Base-by-base conservation (phyloP, 1,140 invertebrate genomes). In the Ips nitidus region DNA sequence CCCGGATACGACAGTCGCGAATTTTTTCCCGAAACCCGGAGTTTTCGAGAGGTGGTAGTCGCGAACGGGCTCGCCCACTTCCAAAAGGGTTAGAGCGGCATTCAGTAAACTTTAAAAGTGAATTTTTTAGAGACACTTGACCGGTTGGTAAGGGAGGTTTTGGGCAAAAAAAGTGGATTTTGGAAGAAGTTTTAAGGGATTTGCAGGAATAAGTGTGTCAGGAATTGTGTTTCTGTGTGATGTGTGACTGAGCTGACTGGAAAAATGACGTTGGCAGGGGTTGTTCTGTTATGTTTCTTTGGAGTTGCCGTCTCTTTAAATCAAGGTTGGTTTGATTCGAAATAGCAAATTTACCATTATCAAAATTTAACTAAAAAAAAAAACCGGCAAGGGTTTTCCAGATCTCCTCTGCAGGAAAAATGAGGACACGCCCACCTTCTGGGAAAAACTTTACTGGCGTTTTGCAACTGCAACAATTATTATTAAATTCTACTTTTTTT, bases 21-120 rank as follows among this genome's bases (percentile, higher is more conserved):
- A 40, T 43, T 66, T 50, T 58, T 66, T 45, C 36, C 53, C 38
- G 66, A 22, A 22, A 22, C 22, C 36, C 45, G 57, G 55, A 56
- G 66, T 55, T 61, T 47, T 56, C 53, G 58, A 41, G 58, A 22
- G 58, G n/a, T 36, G 8, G 8, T 37, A 7, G 40, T 3, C 40
- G 43, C 40, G 43, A 43, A 2, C 68, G 22, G 75, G 73, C 75
- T 73, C 75, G 72, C 75, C 75, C 75, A 75, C 74, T 70, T 71
- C 57, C 45, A 39, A 22, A 22, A 22, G 22, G 22, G 22, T 22
- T 22, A 22, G 22, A 22, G 22, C 22, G 22, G 22, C 22, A 22
- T 22, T 22, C 22, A 22, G 22, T 22, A 22, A 22, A 22, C 22
- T 22, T 22, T 22, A 22, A 22, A 22, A 22, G 22, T 22, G 22